Evolutionary conservation across 1,140 invertebrate species (phyloP).

Genomic region (Pseudachorutes palmiensis): DNA sequence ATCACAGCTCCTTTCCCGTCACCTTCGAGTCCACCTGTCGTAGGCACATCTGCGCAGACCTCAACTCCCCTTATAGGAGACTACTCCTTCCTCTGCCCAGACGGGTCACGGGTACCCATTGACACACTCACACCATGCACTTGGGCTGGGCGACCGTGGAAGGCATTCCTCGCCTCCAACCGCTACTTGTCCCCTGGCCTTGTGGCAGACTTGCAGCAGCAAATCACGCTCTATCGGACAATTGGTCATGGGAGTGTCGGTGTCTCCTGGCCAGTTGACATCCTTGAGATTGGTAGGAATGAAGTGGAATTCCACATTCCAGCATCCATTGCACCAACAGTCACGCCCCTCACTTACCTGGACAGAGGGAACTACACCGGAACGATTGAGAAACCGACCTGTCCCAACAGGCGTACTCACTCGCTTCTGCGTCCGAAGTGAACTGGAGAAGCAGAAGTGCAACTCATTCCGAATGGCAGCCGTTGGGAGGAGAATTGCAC

Average conservation of each 20-base stretch:
- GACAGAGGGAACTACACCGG: slow-evolving; percentile 36
- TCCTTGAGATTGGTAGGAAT: slow-evolving; percentile 28
- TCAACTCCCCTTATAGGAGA: slow-evolving; percentile 37
- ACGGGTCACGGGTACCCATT: slow-evolving; percentile 49
- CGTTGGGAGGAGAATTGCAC: slow-evolving; percentile 30
- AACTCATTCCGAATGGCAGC: slow-evolving; percentile 19
- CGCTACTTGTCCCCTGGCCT: slow-evolving; percentile 18
- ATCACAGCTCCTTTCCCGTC: not conserved
- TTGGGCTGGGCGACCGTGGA: slow-evolving; percentile 37
- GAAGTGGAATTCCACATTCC: slow-evolving; percentile 35
- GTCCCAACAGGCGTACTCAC: slow-evolving; percentile 31
- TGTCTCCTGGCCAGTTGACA: slow-evolving; percentile 31
- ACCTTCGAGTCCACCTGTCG: not conserved
- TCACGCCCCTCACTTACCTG: slow-evolving; percentile 33
- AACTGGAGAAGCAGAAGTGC: slow-evolving; percentile 35
- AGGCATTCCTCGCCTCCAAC: slow-evolving; percentile 31
- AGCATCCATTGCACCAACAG: slow-evolving; percentile 24
- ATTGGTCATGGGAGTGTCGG: not conserved
- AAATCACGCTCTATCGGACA: slow-evolving; percentile 30
- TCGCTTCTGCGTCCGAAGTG: slow-evolving; percentile 33
- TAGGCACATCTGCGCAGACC: not conserved
- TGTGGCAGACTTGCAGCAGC: slow-evolving; percentile 30
- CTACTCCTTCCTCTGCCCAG: slow-evolving; percentile 58
- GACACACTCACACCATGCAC: slow-evolving; percentile 38
- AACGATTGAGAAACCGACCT: slow-evolving; percentile 37